Evolutionary conservation across 2,888 invertebrate genomes (phyloP).

Genomic region (Erebia aethiops): DNA sequence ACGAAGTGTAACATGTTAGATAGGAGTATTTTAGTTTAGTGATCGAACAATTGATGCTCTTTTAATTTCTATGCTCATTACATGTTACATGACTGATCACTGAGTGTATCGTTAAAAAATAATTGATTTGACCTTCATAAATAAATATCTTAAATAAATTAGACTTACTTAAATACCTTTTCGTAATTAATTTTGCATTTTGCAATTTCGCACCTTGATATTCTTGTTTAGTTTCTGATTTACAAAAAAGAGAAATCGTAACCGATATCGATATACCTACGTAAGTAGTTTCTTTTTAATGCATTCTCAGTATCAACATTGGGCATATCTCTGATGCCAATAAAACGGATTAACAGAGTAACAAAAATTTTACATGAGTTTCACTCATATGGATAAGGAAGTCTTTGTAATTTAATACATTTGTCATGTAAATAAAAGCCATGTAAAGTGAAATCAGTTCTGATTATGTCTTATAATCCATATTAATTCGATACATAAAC

Average conservation of each 20-base stretch:
- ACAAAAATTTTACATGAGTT: not conserved
- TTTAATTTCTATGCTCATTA: not conserved
- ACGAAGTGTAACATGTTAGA: no score
- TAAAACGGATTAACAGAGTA: not conserved
- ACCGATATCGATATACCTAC: not conserved
- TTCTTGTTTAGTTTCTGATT: not conserved
- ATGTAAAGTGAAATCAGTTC: slow-evolving; percentile 2
- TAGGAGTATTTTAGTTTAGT: not conserved
- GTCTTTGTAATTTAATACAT: not conserved
- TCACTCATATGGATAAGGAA: not conserved
- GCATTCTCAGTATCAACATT: not conserved
- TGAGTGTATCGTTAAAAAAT: not conserved
- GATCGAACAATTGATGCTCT: not conserved
- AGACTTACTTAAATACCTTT: not conserved
- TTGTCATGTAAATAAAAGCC: not conserved
- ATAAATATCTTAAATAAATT: not conserved
- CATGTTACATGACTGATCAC: not conserved
- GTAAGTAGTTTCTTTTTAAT: not conserved
- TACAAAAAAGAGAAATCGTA: not conserved
- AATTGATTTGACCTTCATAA: not conserved
- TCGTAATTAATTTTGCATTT: not conserved
- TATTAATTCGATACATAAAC: slow-evolving; percentile 1
- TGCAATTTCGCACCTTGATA: no score
- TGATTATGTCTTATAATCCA: not conserved
- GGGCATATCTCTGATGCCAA: not conserved